phyloP scores from a whole-genome alignment of 2,113 vertebrate species.

The Sinocyclocheilus rhinocerous region DNA sequence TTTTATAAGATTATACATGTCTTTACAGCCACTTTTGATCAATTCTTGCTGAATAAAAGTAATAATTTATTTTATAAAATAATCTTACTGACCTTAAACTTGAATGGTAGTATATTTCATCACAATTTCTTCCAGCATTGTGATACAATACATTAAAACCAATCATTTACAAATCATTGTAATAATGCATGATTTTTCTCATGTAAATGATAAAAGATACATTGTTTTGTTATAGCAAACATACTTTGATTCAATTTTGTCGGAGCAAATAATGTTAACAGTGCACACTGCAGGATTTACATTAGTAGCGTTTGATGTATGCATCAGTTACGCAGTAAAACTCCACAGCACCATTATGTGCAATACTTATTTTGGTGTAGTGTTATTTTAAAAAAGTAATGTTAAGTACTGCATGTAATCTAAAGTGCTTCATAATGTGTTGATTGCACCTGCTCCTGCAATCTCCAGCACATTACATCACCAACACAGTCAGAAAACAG shows the following conservation, averaged over 20 bases:
- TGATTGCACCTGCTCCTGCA: slow-evolving; percentile 21
- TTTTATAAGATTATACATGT: too few relatives aligned
- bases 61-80: too few relatives aligned
- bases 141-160: too few relatives aligned
- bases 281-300: background rate
- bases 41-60: too few relatives aligned
- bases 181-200: too few relatives aligned
- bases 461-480: slow-evolving; percentile 21
- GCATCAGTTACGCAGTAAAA: too few relatives aligned
- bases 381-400: background rate
- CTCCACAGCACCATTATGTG: background rate
- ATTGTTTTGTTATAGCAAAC: background rate
- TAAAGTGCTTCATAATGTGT: background rate
- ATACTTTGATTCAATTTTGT: background rate
- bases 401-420: background rate
- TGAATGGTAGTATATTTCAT: too few relatives aligned
- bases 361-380: background rate
- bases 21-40: too few relatives aligned
- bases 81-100: too few relatives aligned
- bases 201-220: background rate
- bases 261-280: background rate
- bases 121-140: too few relatives aligned
- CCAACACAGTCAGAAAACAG: too few relatives aligned
- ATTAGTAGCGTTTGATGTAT: background rate
- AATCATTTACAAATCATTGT: too few relatives aligned